Base-by-base conservation (phyloP, 2,113 vertebrate genomes). In the Tenrec ecaudatus region DNA sequence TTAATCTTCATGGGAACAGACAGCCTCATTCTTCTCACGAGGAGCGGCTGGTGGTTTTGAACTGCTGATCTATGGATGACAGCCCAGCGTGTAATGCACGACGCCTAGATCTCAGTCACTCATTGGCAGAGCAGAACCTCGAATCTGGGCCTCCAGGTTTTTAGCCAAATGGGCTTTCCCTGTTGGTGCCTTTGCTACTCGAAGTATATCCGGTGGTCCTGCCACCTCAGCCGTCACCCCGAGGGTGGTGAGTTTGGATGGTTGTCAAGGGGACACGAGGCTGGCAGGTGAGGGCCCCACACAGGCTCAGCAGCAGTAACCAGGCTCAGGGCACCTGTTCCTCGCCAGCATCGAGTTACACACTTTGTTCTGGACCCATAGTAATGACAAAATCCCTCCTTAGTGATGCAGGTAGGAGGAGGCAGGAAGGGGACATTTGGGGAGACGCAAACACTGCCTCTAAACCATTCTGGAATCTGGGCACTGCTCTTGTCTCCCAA, bases 381-480 rank as follows among this genome's bases (percentile, higher is more conserved):
- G 20, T 14, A 60, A 15, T 20, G 22, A 66, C 22, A 27, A 69
- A 69, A 69, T 91, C 87, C 23, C 38, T 93, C 14, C 81, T n/a
- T n/a, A 69, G 83, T 25, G 64, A 76, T 11, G 57, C 8, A 76
- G n/a, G 57, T 85, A 16, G 33, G 25, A 43, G 79, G 92, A 91
- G 58, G 71, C 2, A 85, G 60, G 86, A 93, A 90, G 89, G 68
- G 47, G 27, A 23, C 40, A 79, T 89, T 94, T 93, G 78, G 40
- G 82, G 64, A 88, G 76, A 89, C 85, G 27, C 82, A 93, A 89
- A 86, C 75, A n/a, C 36, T 93, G 86, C 87, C 84, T 95, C 82
- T 88, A 66, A 91, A 96, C 88, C 40, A 94, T 82, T 94, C 31
- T 92, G 89, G 23, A 66, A 93, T 87, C 58, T 87, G 57, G 80